phyloP scores from a whole-genome alignment of 2,113 vertebrate genomes.

The Emberiza fucata region DNA sequence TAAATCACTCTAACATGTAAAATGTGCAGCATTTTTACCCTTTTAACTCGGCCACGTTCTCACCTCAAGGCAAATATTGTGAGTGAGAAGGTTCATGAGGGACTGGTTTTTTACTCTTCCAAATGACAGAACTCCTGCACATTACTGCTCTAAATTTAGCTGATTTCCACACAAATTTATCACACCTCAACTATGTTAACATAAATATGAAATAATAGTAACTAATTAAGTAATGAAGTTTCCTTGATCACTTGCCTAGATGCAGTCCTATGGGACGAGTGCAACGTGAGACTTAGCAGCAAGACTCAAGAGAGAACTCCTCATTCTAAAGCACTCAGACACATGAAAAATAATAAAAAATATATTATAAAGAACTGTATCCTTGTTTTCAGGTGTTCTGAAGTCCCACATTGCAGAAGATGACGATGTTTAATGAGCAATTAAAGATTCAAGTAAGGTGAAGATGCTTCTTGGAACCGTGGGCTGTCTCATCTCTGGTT shows the following conservation, averaged over 20 bases:
- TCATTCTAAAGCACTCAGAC: not conserved
- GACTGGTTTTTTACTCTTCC: not conserved
- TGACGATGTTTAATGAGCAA: not conserved
- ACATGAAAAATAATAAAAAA: not conserved
- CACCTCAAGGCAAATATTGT: not conserved
- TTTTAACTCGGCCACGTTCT: not conserved
- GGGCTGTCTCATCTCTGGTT: not conserved
- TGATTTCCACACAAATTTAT: not conserved
- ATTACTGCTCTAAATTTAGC: not conserved
- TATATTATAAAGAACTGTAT: not conserved
- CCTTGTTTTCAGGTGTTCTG: not conserved
- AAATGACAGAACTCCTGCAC: not conserved
- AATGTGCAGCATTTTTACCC: not conserved
- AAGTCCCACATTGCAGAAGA: not conserved
- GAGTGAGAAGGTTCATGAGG: not conserved
- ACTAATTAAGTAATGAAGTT: not conserved
- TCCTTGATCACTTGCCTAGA: not conserved
- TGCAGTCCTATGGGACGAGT: not conserved
- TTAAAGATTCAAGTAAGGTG: not conserved
- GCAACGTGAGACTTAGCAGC: not conserved
- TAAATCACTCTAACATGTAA: not conserved
- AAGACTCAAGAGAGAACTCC: not conserved
- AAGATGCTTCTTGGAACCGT: not conserved
- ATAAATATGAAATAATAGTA: not conserved
- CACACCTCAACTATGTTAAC: not conserved